phyloP scores from a whole-genome alignment of 2,888 invertebrate species.

The Xanthia icteritia region DNA sequence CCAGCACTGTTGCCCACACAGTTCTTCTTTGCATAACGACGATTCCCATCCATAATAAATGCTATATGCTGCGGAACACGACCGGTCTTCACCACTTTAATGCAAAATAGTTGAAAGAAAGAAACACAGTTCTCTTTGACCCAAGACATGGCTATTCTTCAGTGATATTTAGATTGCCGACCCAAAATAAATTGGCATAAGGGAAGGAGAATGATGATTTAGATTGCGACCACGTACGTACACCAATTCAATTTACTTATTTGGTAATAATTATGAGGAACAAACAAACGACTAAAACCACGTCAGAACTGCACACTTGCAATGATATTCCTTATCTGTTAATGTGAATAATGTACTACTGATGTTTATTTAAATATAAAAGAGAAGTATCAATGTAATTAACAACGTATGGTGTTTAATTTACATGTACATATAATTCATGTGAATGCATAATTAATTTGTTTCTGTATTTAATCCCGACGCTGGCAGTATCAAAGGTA shows the following conservation, averaged over 20 bases:
- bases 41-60: conserved; percentile 99
- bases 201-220: background rate
- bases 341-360: background rate
- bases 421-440: background rate
- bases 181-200: background rate
- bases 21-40: conserved; percentile 96
- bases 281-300: conserved; percentile 25
- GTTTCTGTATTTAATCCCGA: background rate
- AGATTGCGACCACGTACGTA: conserved; percentile 2
- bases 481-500: background rate
- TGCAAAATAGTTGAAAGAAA: conserved; percentile 94
- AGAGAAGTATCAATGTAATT: conserved; percentile 13
- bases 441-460: conserved; percentile 30
- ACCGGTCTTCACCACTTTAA: conserved; percentile 94
- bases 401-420: background rate
- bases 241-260: background rate
- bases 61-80: conserved; percentile 97
- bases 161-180: background rate
- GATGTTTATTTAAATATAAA: background rate
- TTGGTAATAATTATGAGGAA: background rate
- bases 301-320: conserved; percentile 31
- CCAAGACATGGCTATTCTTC: conserved; percentile 90
- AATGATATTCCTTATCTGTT: background rate
- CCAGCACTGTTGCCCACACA: conserved; percentile 94
- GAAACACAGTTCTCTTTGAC: conserved; percentile 93